A percentile compares a stretch with the other conserved stretches of the same genome.
Evolutionary conservation across 2,888 invertebrate genomes (phyloP).

Genomic region (Euclidia mi): DNA sequence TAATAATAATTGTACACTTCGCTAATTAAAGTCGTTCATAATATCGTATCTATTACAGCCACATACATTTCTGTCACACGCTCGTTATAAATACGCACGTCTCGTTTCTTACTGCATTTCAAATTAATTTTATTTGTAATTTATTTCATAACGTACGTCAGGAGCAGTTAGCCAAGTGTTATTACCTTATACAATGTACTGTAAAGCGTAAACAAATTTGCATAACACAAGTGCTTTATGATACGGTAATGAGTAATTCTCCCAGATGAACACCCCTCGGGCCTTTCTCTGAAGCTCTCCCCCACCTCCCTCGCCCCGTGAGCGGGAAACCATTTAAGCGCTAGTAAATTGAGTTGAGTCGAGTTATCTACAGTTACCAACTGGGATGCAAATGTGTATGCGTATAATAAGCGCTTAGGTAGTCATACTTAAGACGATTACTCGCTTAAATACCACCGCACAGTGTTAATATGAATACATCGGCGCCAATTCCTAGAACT

Average conservation of each 20-base stretch:
- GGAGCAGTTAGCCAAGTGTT: conserved; percentile 39
- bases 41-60: conserved; percentile 8
- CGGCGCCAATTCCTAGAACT: too few relatives aligned
- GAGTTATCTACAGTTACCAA: conserved; percentile 58
- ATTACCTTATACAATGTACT: conserved; percentile 39
- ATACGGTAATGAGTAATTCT: conserved; percentile 70
- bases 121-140: conserved; percentile 41
- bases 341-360: conserved; percentile 75
- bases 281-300: conserved; percentile 17
- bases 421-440: conserved; percentile 49
- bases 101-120: conserved; percentile 17
- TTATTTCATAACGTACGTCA: conserved; percentile 17
- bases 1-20: too few relatives aligned
- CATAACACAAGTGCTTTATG: conserved; percentile 61
- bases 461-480: too few relatives aligned
- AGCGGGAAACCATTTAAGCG: conserved; percentile 70
- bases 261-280: conserved; percentile 22
- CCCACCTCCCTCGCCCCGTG: conserved; percentile 28
- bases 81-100: neutral
- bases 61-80: conserved; percentile 12
- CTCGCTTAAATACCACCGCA: conserved; percentile 16
- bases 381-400: conserved; percentile 53
- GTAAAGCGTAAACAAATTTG: conserved; percentile 43
- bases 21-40: too few relatives aligned
- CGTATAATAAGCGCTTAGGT: conserved; percentile 60